These are phyloP conservation scores for Ameiurus melas DNA, from an alignment of 2,113 vertebrate genomes.

Conservation along the genomic window DNA sequence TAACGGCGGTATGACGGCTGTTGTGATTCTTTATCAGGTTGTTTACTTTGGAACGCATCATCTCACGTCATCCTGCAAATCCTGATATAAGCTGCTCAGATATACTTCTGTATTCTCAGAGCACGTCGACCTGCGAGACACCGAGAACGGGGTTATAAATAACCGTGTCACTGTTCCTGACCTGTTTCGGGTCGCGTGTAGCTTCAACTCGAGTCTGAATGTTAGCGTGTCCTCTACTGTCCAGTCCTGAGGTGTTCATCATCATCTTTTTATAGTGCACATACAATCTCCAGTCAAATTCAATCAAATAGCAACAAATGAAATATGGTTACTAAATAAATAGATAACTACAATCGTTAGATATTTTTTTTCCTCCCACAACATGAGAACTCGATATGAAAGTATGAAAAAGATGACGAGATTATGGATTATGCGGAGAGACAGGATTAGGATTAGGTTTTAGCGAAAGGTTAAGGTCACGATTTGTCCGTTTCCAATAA, in stretches of 20 bases:
- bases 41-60: not conserved
- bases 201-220: not conserved
- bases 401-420: not conserved
- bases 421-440: not conserved
- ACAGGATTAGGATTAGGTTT: slow-evolving; percentile 22
- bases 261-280: not conserved
- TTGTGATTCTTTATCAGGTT: not conserved
- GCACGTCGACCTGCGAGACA: not conserved
- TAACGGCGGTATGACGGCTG: not conserved
- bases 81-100: not conserved
- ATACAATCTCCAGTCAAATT: not conserved
- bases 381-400: not conserved
- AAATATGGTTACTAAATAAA: not conserved
- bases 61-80: not conserved
- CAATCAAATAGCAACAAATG: not conserved
- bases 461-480: slow-evolving; percentile 10
- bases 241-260: not conserved
- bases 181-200: not conserved
- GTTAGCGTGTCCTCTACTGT: not conserved
- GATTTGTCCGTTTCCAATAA: not conserved
- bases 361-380: not conserved
- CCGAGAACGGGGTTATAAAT: not conserved
- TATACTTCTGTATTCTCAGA: not conserved
- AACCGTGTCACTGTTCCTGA: not conserved
- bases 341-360: too few relatives aligned